Percentiles rank a stretch among this genome's conserved stretches.
Conservation (phyloP, 2,888 invertebrate species). For the Cryptosula pallasiana region DNA sequence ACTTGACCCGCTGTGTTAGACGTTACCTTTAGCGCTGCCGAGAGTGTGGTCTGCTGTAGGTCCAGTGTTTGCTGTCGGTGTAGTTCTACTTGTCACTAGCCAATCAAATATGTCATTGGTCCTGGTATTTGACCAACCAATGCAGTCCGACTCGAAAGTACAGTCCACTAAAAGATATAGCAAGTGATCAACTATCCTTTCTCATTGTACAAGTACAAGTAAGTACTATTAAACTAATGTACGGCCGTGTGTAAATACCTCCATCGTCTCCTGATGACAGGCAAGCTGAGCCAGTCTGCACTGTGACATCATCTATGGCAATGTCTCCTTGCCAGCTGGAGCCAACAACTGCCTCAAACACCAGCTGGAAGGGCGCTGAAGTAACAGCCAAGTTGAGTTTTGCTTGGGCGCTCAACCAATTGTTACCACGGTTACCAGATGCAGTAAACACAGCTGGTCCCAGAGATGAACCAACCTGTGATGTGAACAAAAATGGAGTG, state of each 20-base stretch:
- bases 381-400: constrained; percentile 21
- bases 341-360: constrained; percentile 34
- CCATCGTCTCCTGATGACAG: constrained; percentile 22
- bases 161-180: constrained; percentile 26
- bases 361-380: not conserved
- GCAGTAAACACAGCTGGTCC: constrained; percentile 28
- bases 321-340: constrained; percentile 29
- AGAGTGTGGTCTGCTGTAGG: constrained; percentile 30
- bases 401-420: constrained; percentile 36
- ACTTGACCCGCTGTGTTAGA: no score
- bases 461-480: not conserved
- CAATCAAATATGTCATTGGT: constrained; percentile 21
- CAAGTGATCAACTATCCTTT: not conserved
- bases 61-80: constrained; percentile 26
- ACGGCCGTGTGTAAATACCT: not conserved
- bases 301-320: constrained; percentile 29
- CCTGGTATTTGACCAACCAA: constrained; percentile 26
- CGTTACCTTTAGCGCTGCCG: constrained; percentile 22
- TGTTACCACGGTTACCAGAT: constrained; percentile 33
- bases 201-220: no score
- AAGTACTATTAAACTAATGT: no score
- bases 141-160: constrained; percentile 30
- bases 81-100: constrained; percentile 22
- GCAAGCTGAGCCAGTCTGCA: constrained; percentile 24
- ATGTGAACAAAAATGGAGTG: no score